Conservation (phyloP, 2,888 invertebrate genomes). For the Conops quadrifasciatus region DNA sequence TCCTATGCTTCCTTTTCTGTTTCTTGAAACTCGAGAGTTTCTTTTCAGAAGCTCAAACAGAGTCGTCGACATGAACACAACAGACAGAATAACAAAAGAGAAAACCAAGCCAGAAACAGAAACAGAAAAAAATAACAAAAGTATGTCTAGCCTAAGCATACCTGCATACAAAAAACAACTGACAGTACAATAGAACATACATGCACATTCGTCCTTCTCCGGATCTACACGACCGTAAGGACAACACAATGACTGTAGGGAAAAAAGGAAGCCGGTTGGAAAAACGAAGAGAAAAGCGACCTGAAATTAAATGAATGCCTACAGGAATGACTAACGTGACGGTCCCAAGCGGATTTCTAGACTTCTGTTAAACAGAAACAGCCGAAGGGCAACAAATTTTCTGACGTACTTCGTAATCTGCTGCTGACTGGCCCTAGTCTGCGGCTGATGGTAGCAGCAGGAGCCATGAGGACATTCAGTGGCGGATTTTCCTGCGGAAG, state of each 20-base stretch:
- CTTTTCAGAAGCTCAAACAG: too few relatives aligned
- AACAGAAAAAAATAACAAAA: neutral
- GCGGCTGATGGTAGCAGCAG: too few relatives aligned
- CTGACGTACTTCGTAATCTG: too few relatives aligned
- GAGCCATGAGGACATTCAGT: too few relatives aligned
- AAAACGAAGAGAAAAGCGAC: neutral
- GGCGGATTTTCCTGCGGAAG: too few relatives aligned
- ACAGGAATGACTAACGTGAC: neutral
- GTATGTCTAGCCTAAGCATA: constrained; percentile 2
- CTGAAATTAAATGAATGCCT: neutral
- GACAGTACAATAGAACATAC: too few relatives aligned
- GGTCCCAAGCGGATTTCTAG: neutral
- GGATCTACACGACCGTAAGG: too few relatives aligned
- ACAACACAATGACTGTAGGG: too few relatives aligned
- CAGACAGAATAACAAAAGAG: neutral
- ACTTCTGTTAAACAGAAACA: neutral
- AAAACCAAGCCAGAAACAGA: neutral
- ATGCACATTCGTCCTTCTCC: neutral
- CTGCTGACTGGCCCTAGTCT: too few relatives aligned
- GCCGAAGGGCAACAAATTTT: neutral
- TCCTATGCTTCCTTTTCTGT: neutral
- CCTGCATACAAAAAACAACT: too few relatives aligned
- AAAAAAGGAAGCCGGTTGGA: too few relatives aligned
- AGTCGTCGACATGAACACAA: neutral
- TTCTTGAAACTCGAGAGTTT: too few relatives aligned